Base-by-base conservation (phyloP, 1,140 invertebrate genomes). In the Batillaria attramentaria region DNA sequence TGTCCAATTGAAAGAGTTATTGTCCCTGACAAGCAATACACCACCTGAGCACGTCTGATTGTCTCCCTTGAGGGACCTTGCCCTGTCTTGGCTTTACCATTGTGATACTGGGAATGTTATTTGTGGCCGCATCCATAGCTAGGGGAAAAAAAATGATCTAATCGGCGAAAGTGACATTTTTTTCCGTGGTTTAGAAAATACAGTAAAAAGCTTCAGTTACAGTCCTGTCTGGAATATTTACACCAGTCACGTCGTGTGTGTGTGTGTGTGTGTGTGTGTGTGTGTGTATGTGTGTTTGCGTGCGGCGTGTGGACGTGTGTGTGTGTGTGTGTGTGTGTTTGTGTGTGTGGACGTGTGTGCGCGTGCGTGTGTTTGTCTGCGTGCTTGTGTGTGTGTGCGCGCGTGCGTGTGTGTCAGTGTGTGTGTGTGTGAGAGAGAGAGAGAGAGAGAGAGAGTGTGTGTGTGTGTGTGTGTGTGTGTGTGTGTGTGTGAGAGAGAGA, bases 391-490 rank as follows among this genome's bases (percentile, higher is more conserved):
- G 46, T 50, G 46, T 50, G 46, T 13, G 10, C 24, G 46, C 10
- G 46, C 10, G 46, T 13, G 46, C 10, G 46, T 50, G 46, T 50
- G 46, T 50, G 46, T 50, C 10, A 13, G 46, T 50, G 46, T 50
- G 46, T 50, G 46, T 50, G 46, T 50, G 46, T 50, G 46, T 50
- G 46, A 13, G 46, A 50, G 10, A 50, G 10, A 13, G 46, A 50
- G 46, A 50, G 46, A 50, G 46, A 50, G 46, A 50, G 46, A 50
- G 46, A 13, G 46, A 13, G 46, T 50, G 46, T 50, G 46, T 50
- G 46, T 50, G 46, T 50, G 46, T 50, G 46, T 50, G 46, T 50
- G 46, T 50, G 46, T 50, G 46, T 50, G 46, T 50, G 46, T 50
- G 46, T 50, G 46, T 50, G 46, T 50, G 46, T 50, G 46, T 50